A percentile compares a stretch with the other conserved stretches of the same genome.
These are phyloP conservation scores for Lepidonotus clava DNA, from an alignment of 2,888 invertebrate species.

Conservation along the genomic window DNA sequence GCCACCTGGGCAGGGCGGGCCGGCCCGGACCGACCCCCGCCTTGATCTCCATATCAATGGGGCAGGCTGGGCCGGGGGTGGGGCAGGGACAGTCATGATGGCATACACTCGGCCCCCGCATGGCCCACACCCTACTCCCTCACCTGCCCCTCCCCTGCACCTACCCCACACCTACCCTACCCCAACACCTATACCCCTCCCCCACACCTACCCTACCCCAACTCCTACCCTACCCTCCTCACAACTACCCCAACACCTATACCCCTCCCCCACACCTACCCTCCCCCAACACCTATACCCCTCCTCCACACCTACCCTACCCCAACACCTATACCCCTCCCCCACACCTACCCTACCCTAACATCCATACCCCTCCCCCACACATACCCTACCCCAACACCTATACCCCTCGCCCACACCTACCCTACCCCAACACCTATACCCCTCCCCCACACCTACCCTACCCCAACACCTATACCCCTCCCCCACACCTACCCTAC, in stretches of 20 bases:
- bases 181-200: neutral
- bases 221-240: neutral
- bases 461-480: neutral
- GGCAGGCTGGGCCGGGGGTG: neutral
- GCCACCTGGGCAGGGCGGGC: slow-evolving; percentile 12
- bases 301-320: neutral
- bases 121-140: neutral
- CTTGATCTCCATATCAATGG: slow-evolving; percentile 49
- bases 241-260: neutral
- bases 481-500: neutral
- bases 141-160: neutral
- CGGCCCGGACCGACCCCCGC: neutral
- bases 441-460: neutral
- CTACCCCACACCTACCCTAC: neutral
- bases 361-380: neutral
- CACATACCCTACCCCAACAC: neutral
- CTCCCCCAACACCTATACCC: neutral
- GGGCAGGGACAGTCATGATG: neutral
- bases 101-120: neutral
- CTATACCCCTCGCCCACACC: neutral
- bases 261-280: neutral
- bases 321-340: neutral
- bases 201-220: neutral
- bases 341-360: neutral
- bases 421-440: neutral